Evolutionary conservation across 2,113 vertebrate species (phyloP).

Genomic region (Melozone crissalis): DNA sequence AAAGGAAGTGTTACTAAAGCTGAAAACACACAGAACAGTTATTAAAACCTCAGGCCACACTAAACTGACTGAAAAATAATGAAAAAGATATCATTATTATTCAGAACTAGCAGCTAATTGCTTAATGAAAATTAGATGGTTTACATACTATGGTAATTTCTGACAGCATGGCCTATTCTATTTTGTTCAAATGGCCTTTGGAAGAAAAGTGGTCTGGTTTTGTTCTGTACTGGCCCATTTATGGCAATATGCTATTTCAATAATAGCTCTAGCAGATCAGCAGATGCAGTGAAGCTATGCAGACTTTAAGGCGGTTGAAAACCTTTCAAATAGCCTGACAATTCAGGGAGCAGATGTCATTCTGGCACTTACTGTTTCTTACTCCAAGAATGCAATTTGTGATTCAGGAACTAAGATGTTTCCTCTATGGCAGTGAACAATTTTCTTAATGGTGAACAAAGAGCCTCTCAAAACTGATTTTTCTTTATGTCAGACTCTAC

Average conservation of each 20-base stretch:
- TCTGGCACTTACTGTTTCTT: background rate
- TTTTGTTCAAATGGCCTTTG: background rate
- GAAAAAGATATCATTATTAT: constrained; percentile 6
- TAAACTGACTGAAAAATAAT: constrained; percentile 46
- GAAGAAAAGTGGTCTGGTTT: background rate
- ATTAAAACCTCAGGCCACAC: constrained; percentile 40
- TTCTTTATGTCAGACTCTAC: background rate
- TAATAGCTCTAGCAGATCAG: background rate
- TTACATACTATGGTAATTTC: background rate
- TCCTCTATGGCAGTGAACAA: background rate
- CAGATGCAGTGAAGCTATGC: background rate
- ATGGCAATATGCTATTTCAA: background rate
- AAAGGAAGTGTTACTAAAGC: background rate
- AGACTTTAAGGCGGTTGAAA: background rate
- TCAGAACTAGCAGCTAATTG: background rate
- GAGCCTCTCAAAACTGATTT: background rate
- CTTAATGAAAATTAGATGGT: constrained; percentile 30
- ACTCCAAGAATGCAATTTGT: background rate
- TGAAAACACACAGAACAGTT: constrained; percentile 32
- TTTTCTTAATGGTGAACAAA: background rate
- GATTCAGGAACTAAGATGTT: background rate
- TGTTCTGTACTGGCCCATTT: background rate
- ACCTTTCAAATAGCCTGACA: background rate
- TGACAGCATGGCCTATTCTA: background rate
- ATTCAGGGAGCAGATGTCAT: background rate